Base-by-base conservation (phyloP, 2,888 invertebrate species). In the Himalopsyche kuldschensis region DNA sequence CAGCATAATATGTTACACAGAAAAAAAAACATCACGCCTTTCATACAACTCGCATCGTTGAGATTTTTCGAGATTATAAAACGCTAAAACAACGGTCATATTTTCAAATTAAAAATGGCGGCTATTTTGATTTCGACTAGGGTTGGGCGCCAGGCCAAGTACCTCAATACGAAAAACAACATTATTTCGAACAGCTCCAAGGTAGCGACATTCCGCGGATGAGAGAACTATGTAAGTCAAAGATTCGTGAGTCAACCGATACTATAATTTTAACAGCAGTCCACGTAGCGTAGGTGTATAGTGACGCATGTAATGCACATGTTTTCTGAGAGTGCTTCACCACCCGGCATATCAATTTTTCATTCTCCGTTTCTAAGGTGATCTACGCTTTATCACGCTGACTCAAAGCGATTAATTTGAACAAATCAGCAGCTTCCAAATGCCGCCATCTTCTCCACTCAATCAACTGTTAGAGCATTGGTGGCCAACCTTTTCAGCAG, bases 201-300 rank as follows among this genome's bases (percentile, higher is more conserved):
- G 82, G 78, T 82, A 78, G 78, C 78, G 82, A 82, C 82, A 82
- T 78, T 78, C 82, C 78, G 69, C 69, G 41, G 41, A 78, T 63
- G 63, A 63, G 69, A 77, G 47, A 48, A 47, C 77, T 76, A 47
- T 55, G 24, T 27, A 35, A 46, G 63, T 78, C 78, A 47, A 79
- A 82, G 35, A 75, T 48, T 79, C 55, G 82, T 79, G 82, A 82
- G 75, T 82, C 82, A 79, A 76, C 79, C 76, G 55, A 55, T 55
- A 55, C 27, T 41, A 77, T 77, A 77, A 32, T 41, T 41, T 77
- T 35, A 41, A n/a, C 30, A 78, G 30, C 46, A 47, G 46, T 17
- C 41, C 46, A 31, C 41, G 32, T 46, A 30, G 77, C 63, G 83
- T 83, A 78, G 80, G 83, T 63, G 80, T 46, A 31, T 78, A 75